Percentiles rank a stretch among this genome's conserved stretches.
phyloP scores from a whole-genome alignment of 2,797 vertebrate genomes.

The Gambelia wislizenii region DNA sequence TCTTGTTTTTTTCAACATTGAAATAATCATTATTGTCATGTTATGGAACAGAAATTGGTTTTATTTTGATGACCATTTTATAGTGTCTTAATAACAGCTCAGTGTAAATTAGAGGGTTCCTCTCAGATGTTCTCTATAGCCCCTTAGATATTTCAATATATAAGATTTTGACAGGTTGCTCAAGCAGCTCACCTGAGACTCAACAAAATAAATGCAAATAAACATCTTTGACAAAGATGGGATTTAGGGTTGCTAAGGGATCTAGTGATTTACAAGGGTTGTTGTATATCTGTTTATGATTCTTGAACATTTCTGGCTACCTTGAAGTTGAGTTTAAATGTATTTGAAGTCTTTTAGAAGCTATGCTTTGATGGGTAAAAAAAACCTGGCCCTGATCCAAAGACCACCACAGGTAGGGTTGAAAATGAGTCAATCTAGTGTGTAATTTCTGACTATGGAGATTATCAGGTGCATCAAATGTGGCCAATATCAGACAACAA shows the following conservation, averaged over 20 bases:
- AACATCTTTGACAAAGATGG: slow-evolving; percentile 38
- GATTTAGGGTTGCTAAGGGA: slow-evolving; percentile 51
- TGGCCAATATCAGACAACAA: too few relatives aligned
- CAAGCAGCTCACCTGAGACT: slow-evolving; percentile 40
- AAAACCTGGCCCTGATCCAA: slow-evolving; percentile 25
- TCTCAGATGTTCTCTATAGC: slow-evolving; percentile 29
- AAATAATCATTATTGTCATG: slow-evolving; percentile 24
- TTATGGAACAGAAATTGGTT: not conserved
- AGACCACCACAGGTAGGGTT: not conserved
- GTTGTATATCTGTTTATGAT: slow-evolving; percentile 26
- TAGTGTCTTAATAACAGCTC: slow-evolving; percentile 25
- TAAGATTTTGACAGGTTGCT: slow-evolving; percentile 53
- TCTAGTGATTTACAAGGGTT: slow-evolving; percentile 40
- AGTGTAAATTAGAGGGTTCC: slow-evolving; percentile 33
- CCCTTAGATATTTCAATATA: slow-evolving; percentile 22
- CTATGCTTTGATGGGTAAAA: slow-evolving; percentile 23
- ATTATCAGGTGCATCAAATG: too few relatives aligned
- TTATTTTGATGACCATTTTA: slow-evolving; percentile 45
- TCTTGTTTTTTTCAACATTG: not conserved
- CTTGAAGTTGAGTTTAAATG: slow-evolving; percentile 41
- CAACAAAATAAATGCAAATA: slow-evolving; percentile 59
- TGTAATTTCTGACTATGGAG: not conserved
- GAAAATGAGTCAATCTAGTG: not conserved
- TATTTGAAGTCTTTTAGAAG: slow-evolving; percentile 38
- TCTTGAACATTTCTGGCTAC: slow-evolving; percentile 23